Percentiles rank a stretch among this genome's conserved stretches.
Conservation (phyloP, 92 coral and sea anemone genomes). For the Epizoanthus scotinus region DNA sequence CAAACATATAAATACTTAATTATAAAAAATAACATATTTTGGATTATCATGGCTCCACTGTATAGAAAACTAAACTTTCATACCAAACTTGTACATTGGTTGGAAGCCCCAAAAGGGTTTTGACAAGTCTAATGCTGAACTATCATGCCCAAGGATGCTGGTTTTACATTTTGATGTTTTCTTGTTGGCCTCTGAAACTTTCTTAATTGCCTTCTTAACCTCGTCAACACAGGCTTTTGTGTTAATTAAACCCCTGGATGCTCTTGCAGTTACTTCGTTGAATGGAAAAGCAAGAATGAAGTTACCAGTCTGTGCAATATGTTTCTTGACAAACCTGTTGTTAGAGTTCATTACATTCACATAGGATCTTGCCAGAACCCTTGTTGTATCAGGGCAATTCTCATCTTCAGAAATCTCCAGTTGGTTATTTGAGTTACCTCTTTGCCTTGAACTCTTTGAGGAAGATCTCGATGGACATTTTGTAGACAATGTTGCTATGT, state of each 20-base stretch:
- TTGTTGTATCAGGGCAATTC: not conserved
- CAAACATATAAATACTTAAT: too few species aligned
- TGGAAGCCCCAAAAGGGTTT: constrained; percentile 85
- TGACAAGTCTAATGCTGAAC: constrained; percentile 51
- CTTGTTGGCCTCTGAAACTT: constrained; percentile 32
- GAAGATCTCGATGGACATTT: not conserved
- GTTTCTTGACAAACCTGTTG: constrained; percentile 37
- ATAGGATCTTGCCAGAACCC: constrained; percentile 23
- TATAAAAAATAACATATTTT: too few species aligned
- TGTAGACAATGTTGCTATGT: too few species aligned
- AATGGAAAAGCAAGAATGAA: constrained; percentile 79
- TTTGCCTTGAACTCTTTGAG: not conserved
- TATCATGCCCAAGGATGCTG: constrained; percentile 4
- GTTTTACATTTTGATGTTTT: not conserved
- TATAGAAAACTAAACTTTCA: not conserved
- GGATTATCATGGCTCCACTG: too few species aligned
- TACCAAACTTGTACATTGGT: constrained; percentile 31
- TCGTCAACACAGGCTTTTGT: constrained; percentile 71
- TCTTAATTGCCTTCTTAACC: constrained; percentile 62
- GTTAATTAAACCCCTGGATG: constrained; percentile 47
- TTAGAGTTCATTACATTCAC: constrained; percentile 21
- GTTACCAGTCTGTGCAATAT: constrained; percentile 61
- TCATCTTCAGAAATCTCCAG: not conserved
- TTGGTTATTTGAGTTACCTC: not conserved
- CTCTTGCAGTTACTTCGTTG: constrained; percentile 66